These are phyloP conservation scores for Strigamia crassipes DNA, from an alignment of 2,888 invertebrate genomes.

Conservation along the genomic window DNA sequence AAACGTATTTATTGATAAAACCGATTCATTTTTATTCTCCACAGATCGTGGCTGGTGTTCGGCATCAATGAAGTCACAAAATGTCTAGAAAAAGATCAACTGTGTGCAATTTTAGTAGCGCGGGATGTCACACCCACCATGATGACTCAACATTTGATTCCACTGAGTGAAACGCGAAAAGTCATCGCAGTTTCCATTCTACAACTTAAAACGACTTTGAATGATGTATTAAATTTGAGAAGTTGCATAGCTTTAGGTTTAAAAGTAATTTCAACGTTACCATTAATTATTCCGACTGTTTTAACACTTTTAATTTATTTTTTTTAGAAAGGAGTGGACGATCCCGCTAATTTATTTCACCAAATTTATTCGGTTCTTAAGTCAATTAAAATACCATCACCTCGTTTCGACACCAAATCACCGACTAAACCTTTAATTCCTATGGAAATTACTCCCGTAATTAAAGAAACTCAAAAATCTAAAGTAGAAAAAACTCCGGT, in stretches of 20 bases:
- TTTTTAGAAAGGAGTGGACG: slow-evolving; percentile 4
- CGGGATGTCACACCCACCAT: slow-evolving; percentile 43
- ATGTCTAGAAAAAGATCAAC: slow-evolving; percentile 47
- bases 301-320: not conserved
- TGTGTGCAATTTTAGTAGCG: slow-evolving; percentile 47
- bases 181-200: slow-evolving; percentile 43
- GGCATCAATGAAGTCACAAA: slow-evolving; percentile 42
- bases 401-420: not conserved
- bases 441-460: not conserved
- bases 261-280: slow-evolving; percentile 43
- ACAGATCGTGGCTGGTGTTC: slow-evolving; percentile 6
- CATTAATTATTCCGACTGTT: not conserved
- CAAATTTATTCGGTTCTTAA: not conserved
- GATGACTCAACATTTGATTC: slow-evolving; percentile 46
- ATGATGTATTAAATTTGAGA: slow-evolving; percentile 45
- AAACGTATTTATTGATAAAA: not conserved
- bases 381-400: slow-evolving; percentile 7
- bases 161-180: slow-evolving; percentile 14
- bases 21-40: not conserved
- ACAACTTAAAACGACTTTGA: slow-evolving; percentile 12
- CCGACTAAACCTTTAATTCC: not conserved
- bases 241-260: slow-evolving; percentile 48
- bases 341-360: not conserved
- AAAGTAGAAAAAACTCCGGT: not conserved
- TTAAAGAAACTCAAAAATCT: not conserved